These are phyloP conservation scores for Drosophila ironensis DNA, from an alignment of 1,140 invertebrate genomes.

Conservation along the genomic window DNA sequence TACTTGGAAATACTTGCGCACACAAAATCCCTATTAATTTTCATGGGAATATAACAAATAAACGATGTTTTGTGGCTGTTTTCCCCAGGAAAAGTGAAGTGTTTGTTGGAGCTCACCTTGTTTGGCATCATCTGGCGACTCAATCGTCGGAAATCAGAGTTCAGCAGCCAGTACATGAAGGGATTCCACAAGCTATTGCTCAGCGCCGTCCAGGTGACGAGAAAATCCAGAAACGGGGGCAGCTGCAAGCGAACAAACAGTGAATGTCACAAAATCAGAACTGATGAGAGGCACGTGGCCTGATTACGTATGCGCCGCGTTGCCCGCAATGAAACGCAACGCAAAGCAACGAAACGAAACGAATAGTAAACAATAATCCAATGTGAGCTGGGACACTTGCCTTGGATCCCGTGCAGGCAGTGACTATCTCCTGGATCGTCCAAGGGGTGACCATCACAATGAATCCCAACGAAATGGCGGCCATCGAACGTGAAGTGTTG, in stretches of 20 bases:
- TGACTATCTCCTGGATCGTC: slow-evolving; percentile 94
- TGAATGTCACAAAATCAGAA: slow-evolving; percentile 29
- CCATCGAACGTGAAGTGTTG: slow-evolving; percentile 91
- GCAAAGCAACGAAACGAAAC: too few species aligned
- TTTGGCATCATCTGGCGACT: slow-evolving; percentile 88
- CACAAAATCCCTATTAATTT: too few species aligned
- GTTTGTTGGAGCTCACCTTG: slow-evolving; percentile 84
- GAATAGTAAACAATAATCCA: neutral
- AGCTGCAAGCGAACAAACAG: slow-evolving; percentile 83
- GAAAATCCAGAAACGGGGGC: slow-evolving; percentile 90
- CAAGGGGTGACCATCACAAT: slow-evolving; percentile 94
- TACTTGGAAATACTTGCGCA: too few species aligned
- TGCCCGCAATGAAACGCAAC: neutral
- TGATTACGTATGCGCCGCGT: slow-evolving; percentile 63
- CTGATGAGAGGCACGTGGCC: slow-evolving; percentile 24
- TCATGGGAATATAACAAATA: too few species aligned
- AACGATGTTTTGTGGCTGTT: neutral
- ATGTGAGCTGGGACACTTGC: slow-evolving; percentile 68
- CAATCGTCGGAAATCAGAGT: slow-evolving; percentile 91
- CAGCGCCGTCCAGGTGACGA: slow-evolving; percentile 92
- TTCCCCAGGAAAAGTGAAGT: neutral
- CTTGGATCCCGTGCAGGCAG: slow-evolving; percentile 91
- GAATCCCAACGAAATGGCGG: slow-evolving; percentile 93
- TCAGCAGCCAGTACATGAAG: slow-evolving; percentile 93
- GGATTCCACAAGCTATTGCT: slow-evolving; percentile 95